Evolutionary conservation across 2,113 vertebrate genomes (phyloP), one percentile per base, ranked within the genome.

Genomic region (Zeus faber): DNA sequence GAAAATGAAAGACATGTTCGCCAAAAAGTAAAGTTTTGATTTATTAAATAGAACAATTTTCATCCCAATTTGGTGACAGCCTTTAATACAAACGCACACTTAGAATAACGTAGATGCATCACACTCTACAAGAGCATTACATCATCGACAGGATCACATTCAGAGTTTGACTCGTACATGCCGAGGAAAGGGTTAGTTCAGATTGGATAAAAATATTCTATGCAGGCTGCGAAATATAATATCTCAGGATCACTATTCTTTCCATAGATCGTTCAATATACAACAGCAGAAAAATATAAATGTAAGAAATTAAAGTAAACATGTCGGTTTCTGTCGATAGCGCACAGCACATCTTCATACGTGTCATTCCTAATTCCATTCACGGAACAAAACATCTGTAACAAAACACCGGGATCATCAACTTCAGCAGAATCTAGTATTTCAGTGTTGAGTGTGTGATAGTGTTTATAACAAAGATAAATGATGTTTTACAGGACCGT

Each of bases 51-150:
- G 1, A 0, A 39, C 5, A 22, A 7, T 11, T n/a, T 29, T 21
- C 16, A 16, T 23, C 4, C 4, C 7, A 26, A 17, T 54, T 75
- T 25, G 45, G 60, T 57, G 37, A 64, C 49, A 67, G 51, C 35
- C 66, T 83, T 84, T 76, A 68, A 77, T 65, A 78, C 78, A 73
- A 68, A 67, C 62, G 44, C 71, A 86, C 72, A 67, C 70, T 73
- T 77, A 76, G 26, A 60, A 39, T 58, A 57, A 43, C 39, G 65
- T 7, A 31, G 72, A 74, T 72, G 74, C 59, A 54, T 75, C 61
- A 72, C 62, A 84, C 84, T 84, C 79, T 82, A 81, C 81, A 79
- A 81, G 76, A 86, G 77, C 67, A 79, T 77, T 74, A 58, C 53
- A 57, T 78, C 75, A 77, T 69, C 70, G 77, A 79, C 69, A 73